Evolutionary conservation across 1,140 invertebrate genomes (phyloP), one percentile per base, ranked within the genome.

Genomic region (Bactericera cockerelli): DNA sequence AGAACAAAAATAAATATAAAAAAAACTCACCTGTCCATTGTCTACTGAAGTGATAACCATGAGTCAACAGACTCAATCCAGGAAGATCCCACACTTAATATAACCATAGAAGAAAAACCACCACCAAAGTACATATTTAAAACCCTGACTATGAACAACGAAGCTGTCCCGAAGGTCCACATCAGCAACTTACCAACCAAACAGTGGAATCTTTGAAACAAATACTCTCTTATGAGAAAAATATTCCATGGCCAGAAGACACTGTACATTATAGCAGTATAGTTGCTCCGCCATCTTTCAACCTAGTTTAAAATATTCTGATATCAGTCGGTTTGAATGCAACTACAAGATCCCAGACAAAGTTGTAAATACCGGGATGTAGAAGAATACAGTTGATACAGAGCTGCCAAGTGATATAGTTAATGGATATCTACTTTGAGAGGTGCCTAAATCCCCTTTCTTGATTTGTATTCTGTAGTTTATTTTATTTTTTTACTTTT

Each of bases 191-290:
- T 31, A 6, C 28, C 28, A 31, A 49, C 42, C 42, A 49, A 49
- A 49, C 42, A 49, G 19, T 49, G 42, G 42, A 49, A 49, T 49
- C 42, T 6, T n/a, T 49, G 22, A 49, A 49, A 49, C 42, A 49
- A 22, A 49, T 49, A 6, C 42, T 49, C 3, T 16, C 42, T 10
- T 22, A 49, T n/a, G 42, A 49, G 42, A 49, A 49, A n/a, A 49
- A 22, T 16, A 49, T 49, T 49, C 42, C 42, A 6, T 49, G 42
- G 42, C n/a, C n/a, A 6, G 22, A 49, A 8, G 42, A 49, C 19
- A 49, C n/a, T 49, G n/a, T 49, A 6, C 42, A 49, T 49, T 49
- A 49, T 16, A 49, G 42, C 22, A 49, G 42, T 16, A 49, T 49
- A 49, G 42, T 22, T 19, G 42, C 42, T 16, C 42, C 42, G 6